These are phyloP conservation scores for Tetramorium parvispinum DNA, from an alignment of 1,140 invertebrate species.

Conservation along the genomic window DNA sequence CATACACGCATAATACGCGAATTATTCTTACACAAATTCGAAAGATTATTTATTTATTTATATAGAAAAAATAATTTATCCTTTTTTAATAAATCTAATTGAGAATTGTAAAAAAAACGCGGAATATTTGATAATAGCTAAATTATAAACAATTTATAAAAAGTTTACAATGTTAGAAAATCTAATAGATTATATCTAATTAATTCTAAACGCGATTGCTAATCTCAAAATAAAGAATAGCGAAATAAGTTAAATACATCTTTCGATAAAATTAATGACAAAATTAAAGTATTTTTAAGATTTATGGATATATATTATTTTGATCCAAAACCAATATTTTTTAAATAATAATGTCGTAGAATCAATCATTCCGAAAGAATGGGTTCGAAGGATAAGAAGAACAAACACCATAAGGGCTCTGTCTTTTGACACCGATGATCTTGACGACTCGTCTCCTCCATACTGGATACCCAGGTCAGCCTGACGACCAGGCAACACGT, in stretches of 20 bases:
- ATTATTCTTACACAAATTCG: neutral
- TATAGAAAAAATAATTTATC: neutral
- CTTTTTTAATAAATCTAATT: neutral
- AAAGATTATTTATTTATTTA: neutral
- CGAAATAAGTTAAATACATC: neutral
- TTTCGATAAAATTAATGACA: neutral
- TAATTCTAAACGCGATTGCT: neutral
- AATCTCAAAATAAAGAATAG: neutral
- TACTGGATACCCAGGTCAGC: constrained; percentile 73
- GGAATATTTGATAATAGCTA: neutral
- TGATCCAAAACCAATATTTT: neutral
- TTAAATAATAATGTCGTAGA: neutral
- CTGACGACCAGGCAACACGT: constrained; percentile 82
- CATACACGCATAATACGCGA: neutral
- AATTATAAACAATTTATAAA: neutral
- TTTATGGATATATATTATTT: neutral
- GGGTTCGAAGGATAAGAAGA: constrained; percentile 3
- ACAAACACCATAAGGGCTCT: neutral
- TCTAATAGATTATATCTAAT: neutral
- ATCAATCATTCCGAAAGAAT: constrained; percentile 22
- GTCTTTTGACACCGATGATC: constrained; percentile 66
- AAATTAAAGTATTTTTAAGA: neutral
- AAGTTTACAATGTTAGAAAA: neutral
- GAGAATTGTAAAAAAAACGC: neutral
- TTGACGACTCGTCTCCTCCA: constrained; percentile 55